These are phyloP conservation scores for Sanderia malayensis DNA, from an alignment of 30 jellyfish, hydroid and myxozoan species.

Conservation along the genomic window DNA sequence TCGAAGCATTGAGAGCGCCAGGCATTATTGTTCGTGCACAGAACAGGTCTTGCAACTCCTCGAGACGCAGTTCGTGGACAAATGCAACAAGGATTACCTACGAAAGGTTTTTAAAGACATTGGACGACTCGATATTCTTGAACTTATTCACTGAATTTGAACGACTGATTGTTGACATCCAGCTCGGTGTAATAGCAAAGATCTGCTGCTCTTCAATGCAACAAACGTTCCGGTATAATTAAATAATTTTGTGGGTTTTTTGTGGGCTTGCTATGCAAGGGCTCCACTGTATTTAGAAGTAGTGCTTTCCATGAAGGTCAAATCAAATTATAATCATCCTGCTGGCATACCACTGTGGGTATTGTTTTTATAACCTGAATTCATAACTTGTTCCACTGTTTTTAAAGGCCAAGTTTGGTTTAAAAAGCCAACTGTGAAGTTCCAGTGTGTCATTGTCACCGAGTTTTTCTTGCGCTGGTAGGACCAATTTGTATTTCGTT, in stretches of 20 bases:
- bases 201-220: slow-evolving; percentile 13
- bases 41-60: slow-evolving; percentile 51
- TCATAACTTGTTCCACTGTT: too few species aligned
- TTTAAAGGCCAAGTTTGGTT: too few species aligned
- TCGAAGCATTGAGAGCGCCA: slow-evolving; percentile 37
- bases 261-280: not conserved
- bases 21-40: slow-evolving; percentile 22
- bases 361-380: too few species aligned
- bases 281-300: not conserved
- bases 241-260: not conserved
- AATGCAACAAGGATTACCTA: slow-evolving; percentile 21
- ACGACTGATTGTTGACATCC: too few species aligned
- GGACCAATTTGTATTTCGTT: not conserved
- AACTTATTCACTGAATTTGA: too few species aligned
- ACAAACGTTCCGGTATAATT: not conserved
- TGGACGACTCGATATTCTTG: slow-evolving; percentile 34
- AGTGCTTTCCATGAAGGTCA: not conserved
- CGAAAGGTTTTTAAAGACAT: slow-evolving; percentile 10
- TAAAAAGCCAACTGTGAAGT: too few species aligned
- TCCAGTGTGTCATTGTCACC: too few species aligned
- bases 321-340: too few species aligned
- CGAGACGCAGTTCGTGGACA: slow-evolving; percentile 22
- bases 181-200: too few species aligned
- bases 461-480: not conserved
- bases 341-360: too few species aligned